Conservation (phyloP, 2,888 invertebrate genomes). For the Netelia fuscicornis region DNA sequence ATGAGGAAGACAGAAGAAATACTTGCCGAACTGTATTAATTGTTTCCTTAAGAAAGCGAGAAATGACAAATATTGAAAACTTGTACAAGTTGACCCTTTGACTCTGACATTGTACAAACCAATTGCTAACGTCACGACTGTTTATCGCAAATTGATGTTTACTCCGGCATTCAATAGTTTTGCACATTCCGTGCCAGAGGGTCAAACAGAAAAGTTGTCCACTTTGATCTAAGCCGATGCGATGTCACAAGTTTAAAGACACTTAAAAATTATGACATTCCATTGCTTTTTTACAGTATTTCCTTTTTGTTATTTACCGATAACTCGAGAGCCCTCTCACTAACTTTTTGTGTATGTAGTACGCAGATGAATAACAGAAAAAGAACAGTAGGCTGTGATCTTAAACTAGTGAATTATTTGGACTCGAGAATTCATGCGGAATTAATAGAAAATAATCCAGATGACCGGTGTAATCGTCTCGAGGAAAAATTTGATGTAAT, state of each 20-base stretch:
- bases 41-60: conserved; percentile 19
- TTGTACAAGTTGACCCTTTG: not conserved
- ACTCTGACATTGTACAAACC: conserved; percentile 22
- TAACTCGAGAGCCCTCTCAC: not conserved
- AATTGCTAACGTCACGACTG: not conserved
- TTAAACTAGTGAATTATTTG: conserved; percentile 58
- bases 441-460: conserved; percentile 5
- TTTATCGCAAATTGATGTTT: not conserved
- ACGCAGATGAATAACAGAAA: not conserved
- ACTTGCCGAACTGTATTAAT: conserved; percentile 44
- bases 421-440: conserved; percentile 12
- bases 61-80: not conserved
- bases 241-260: not conserved
- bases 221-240: not conserved
- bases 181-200: not conserved
- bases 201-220: not conserved
- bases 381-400: conserved; percentile 62
- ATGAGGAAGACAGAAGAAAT: conserved; percentile 27
- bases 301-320: conserved; percentile 8
- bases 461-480: conserved; percentile 15
- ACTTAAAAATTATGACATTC: conserved; percentile 4
- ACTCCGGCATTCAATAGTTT: conserved; percentile 6
- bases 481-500: not conserved
- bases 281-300: conserved; percentile 53
- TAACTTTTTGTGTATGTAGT: not conserved